Base-by-base conservation (phyloP, 1,140 invertebrate genomes). In the Leptonema lineaticorne region DNA sequence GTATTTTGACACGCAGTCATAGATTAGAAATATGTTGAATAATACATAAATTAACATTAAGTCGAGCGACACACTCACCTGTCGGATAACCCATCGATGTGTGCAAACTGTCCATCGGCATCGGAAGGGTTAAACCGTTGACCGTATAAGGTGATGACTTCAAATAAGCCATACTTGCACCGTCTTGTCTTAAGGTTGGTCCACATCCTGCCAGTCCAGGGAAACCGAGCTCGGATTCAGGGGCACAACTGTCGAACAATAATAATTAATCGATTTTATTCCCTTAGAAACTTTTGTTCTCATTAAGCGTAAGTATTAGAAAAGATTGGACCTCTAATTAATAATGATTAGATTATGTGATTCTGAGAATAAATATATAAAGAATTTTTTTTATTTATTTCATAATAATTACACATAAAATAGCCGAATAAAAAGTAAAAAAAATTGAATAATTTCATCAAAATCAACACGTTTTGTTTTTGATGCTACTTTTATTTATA, bases 31-130 rank as follows among this genome's bases (percentile, higher is more conserved):
- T 41, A 11, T 6, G 11, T 6, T 33, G 11, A 33, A 33, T 11
- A 33, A 33, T 6, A 33, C 30, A 33, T 6, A 5, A 33, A 33
- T 11, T 6, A 33, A 41, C 11, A 41, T 41, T 16, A 41, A 14
- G 16, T 11, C 37, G 16, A 41, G 16, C 16, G 37, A 14, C 37
- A 11, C 9, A 41, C 37, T 75, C 73, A 80, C 79, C 77, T 75
- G 77, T 75, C 18, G 84, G 85, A 75, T 87, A 88, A 5, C 83
- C 84, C 85, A 87, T 87, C 27, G 83, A 82, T 0, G 85, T 81
- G 74, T 88, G 87, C 68, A 87, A 76, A 2, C 85, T 81, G 68
- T 88, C 86, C 75, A 87, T 85, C 16, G 83, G 78, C 66, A 84
- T 81, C 33, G 83, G 82, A 62, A 88, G 78, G 14, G 85, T 85